Percentiles rank a stretch among this genome's conserved stretches.
These are phyloP conservation scores for Xestia c-nigrum DNA, from an alignment of 2,888 invertebrate genomes.

Conservation along the genomic window DNA sequence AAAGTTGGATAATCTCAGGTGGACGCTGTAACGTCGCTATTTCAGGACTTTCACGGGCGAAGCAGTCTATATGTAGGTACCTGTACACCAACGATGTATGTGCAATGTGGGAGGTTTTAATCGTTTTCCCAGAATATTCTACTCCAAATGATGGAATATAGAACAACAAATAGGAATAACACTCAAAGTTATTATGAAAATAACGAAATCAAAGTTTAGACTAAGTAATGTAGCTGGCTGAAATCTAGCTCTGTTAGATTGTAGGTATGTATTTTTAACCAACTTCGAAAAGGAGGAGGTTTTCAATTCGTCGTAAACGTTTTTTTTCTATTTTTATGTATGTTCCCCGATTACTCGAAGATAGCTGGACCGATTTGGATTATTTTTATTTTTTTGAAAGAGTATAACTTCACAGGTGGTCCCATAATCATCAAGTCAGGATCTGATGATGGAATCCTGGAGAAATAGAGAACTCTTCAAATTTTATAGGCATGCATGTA, in stretches of 20 bases:
- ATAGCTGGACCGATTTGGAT: no score
- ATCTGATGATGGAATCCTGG: no score
- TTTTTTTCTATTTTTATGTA: no score
- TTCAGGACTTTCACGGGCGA: conserved; percentile 69
- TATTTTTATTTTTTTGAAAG: no score
- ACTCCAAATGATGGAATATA: conserved; percentile 44
- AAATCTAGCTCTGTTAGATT: neutral
- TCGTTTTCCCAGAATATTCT: conserved; percentile 59
- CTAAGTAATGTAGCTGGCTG: neutral
- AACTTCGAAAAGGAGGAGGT: no score
- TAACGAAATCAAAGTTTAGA: conserved; percentile 11
- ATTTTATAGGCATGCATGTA: no score
- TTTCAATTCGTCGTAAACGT: no score
- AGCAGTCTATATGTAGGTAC: conserved; percentile 41
- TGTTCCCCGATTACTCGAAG: no score
- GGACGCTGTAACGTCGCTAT: conserved; percentile 71
- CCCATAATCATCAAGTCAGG: no score
- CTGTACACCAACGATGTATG: conserved; percentile 17
- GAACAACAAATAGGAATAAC: conserved; percentile 18
- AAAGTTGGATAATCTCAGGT: conserved; percentile 78
- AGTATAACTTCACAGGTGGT: no score
- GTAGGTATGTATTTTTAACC: neutral
- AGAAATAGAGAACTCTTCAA: no score
- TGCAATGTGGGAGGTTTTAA: conserved; percentile 52
- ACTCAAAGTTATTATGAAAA: conserved; percentile 28